phyloP scores from a whole-genome alignment of 1,140 invertebrate species.

The Microvelia longipes region DNA sequence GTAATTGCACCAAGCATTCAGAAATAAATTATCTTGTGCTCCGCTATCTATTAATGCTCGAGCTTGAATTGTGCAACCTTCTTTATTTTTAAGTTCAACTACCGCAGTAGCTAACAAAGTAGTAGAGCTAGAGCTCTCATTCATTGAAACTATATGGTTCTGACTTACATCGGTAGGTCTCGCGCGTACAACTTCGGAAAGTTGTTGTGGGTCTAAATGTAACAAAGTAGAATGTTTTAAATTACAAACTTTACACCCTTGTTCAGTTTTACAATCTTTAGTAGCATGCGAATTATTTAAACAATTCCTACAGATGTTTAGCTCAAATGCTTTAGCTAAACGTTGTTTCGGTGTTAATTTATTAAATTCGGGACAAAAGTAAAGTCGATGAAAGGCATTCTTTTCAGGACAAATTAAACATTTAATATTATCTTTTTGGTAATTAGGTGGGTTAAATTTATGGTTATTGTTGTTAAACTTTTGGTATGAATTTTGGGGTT shows the following conservation, averaged over 20 bases:
- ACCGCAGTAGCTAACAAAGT: not conserved
- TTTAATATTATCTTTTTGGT: too few relatives aligned
- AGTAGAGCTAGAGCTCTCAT: not conserved
- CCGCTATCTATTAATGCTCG: not conserved
- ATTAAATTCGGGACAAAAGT: not conserved
- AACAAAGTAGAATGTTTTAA: not conserved
- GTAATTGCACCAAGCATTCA: not conserved
- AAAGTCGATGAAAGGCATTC: not conserved
- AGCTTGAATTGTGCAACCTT: not conserved
- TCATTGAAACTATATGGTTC: too few relatives aligned
- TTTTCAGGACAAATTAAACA: too few relatives aligned
- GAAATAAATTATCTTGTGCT: not conserved
- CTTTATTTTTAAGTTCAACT: not conserved
- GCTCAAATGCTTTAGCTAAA: not conserved
- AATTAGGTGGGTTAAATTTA: too few relatives aligned
- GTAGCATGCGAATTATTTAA: not conserved
- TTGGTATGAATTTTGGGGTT: too few relatives aligned
- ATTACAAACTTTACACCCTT: not conserved
- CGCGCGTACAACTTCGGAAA: not conserved
- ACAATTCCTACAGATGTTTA: not conserved
- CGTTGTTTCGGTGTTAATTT: not conserved
- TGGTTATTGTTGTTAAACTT: too few relatives aligned
- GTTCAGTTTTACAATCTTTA: not conserved
- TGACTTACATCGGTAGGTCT: not conserved
- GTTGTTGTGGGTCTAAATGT: not conserved